Conservation (phyloP, 2,888 invertebrate genomes). For the Embidobia sp. region DNA sequence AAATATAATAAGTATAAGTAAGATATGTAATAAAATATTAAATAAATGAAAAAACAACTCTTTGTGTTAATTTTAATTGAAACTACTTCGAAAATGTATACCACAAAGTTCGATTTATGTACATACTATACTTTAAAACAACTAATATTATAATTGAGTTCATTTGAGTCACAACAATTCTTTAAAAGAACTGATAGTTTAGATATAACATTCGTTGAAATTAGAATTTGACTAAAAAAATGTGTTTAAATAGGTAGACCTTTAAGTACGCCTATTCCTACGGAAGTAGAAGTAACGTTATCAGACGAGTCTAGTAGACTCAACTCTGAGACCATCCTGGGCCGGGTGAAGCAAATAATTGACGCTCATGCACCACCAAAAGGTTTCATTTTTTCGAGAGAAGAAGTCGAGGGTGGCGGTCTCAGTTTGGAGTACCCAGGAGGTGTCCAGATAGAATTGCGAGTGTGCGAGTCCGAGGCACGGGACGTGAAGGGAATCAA, state of each 20-base stretch:
- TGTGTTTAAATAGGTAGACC: constrained; percentile 75
- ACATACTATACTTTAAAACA: too few species aligned
- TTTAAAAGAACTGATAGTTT: too few species aligned
- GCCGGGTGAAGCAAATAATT: constrained; percentile 90
- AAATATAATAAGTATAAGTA: too few species aligned
- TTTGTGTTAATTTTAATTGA: too few species aligned
- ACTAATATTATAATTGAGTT: too few species aligned
- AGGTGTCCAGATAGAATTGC: constrained; percentile 92
- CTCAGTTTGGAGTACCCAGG: constrained; percentile 89
- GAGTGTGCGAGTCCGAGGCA: constrained; percentile 88
- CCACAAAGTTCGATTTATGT: too few species aligned
- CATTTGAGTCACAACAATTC: too few species aligned
- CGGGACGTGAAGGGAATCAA: constrained; percentile 91
- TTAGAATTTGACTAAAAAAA: neutral
- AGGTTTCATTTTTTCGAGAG: constrained; percentile 83
- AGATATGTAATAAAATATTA: too few species aligned
- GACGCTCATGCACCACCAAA: constrained; percentile 90
- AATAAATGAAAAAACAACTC: too few species aligned
- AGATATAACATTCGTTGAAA: too few species aligned
- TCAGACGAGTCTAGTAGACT: constrained; percentile 91
- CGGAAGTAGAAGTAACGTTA: constrained; percentile 87
- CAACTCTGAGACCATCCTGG: constrained; percentile 90
- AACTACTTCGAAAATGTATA: too few species aligned
- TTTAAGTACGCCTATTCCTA: constrained; percentile 75
- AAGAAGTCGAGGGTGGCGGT: constrained; percentile 81